Percentiles rank a stretch among this genome's conserved stretches.
Evolutionary conservation across 2,888 invertebrate genomes (phyloP).

Genomic region (Polylopha cassiicola): DNA sequence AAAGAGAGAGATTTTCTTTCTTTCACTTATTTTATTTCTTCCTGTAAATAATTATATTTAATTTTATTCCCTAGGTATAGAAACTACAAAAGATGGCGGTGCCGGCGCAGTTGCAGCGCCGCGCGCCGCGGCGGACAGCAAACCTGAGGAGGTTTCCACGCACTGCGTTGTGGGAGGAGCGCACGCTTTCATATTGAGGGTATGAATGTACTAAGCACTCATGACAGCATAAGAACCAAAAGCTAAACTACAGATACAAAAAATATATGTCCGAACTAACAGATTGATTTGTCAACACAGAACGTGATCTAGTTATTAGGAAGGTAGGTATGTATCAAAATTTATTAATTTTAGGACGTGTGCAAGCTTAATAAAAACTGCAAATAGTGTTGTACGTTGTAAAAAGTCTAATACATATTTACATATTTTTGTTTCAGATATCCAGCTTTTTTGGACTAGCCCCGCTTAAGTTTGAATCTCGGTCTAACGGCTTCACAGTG

Average conservation of each 20-base stretch:
- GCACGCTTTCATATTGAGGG: slow-evolving; percentile 67
- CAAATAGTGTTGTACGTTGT: too few relatives aligned
- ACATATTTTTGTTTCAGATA: slow-evolving; percentile 40
- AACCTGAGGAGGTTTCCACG: slow-evolving; percentile 22
- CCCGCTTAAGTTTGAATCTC: slow-evolving; percentile 58
- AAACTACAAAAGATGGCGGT: slow-evolving; percentile 39
- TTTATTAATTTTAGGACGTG: too few relatives aligned
- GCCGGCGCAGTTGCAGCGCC: slow-evolving; percentile 29
- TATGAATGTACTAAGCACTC: too few relatives aligned
- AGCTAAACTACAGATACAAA: too few relatives aligned
- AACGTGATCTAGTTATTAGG: too few relatives aligned
- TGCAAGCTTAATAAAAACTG: too few relatives aligned
- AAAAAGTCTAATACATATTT: neutral
- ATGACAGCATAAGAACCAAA: too few relatives aligned
- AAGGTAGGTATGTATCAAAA: too few relatives aligned
- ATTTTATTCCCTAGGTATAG: slow-evolving; percentile 36
- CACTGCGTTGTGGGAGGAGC: slow-evolving; percentile 66
- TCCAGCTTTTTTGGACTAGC: slow-evolving; percentile 69
- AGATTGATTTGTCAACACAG: too few relatives aligned
- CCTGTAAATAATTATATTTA: neutral
- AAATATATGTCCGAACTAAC: too few relatives aligned
- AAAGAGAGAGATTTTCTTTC: too few relatives aligned
- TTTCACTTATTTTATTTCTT: too few relatives aligned
- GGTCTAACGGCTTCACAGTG: slow-evolving; percentile 51
- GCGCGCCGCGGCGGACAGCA: slow-evolving; percentile 27